Evolutionary conservation across 2,797 vertebrate genomes (phyloP), one percentile per base, ranked within the genome.

Genomic region (Pseudochirops corinnae): DNA sequence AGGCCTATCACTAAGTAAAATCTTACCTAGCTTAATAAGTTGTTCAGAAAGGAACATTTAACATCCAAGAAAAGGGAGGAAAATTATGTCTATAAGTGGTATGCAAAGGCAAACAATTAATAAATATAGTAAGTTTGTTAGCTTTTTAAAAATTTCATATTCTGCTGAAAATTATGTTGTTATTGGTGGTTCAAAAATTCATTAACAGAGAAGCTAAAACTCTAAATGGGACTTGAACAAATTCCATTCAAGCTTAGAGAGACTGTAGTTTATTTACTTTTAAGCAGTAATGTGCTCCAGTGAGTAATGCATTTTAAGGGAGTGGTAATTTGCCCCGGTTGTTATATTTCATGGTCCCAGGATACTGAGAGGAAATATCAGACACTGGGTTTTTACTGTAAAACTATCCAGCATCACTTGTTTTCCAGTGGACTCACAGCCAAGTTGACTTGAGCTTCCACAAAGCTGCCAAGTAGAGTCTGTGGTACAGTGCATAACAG

Each of bases 381-480:
- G 98, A 98, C 98, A 99, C 98, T 98, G 98, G 98, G 98, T 98
- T 98, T 98, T 97, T 94, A 97, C 97, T 96, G 98, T 98, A 99
- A 99, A 99, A 98, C 98, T 98, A 99, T 98, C 98, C 98, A 98
- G 98, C 98, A 99, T 98, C 98, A 98, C 98, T 99, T 98, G 98
- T 98, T 99, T 98, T 99, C 95, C 98, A 95, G 97, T 98, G 97
- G 97, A 99, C 98, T 98, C 96, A 94, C 96, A 98, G 99, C 98
- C 99, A 99, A 99, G 98, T 98, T 96, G 98, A 98, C 98, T 98
- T 98, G 99, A 98, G 98, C 98, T 98, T 99, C 98, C 98, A 96
- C 95, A 96, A 98, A 98, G 98, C 98, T 99, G 99, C 99, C 99
- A 99, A 99, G 98, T 98, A 98, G 99, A 98, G 98, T 99, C 99